Base-by-base conservation (phyloP, 2,113 vertebrate genomes). In the Oenanthe melanoleuca region DNA sequence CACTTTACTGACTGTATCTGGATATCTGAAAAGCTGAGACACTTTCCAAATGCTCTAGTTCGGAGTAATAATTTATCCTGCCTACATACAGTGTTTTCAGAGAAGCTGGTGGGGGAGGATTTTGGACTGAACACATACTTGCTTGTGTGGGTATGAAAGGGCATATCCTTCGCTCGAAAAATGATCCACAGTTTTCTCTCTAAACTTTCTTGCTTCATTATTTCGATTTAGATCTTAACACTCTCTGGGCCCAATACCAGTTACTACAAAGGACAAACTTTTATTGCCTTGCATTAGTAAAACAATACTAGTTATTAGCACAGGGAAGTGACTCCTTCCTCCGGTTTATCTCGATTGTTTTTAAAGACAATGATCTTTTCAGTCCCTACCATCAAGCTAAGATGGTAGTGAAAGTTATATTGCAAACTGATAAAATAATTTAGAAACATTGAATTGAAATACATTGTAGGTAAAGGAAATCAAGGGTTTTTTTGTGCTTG, bases 141-240 rank as follows among this genome's bases (percentile, higher is more conserved):
- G 61, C 22, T 75, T 84, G 72, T 72, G 93, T 91, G 88, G 81
- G 67, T 81, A 57, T 83, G 61, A 72, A 92, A 88, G 64, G 65
- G 33, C 6, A 23, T 91, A 50, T 86, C 80, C 52, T 85, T 88
- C 34, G 9, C 56, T 67, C 65, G 28, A 83, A 84, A 78, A 88
- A 86, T 44, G 40, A 50, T 72, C n/a, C 50, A 29, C 26, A 14
- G 22, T 87, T 91, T 81, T 84, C 44, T 87, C 12, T 86, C 37
- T 66, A 33, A 70, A 33, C 40, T 65, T 80, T 71, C 29, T 77
- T 89, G 29, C 15, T 21, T 64, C 14, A 5, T 85, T 56, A 38
- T 44, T 87, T 94, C 2, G 2, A 2, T 80, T 59, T 69, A 37
- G 11, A 53, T 71, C 42, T 74, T 67, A 50, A 47, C 11, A 28